Evolutionary conservation across 2,113 vertebrate genomes (phyloP).

Genomic region (Etheostoma spectabile): DNA sequence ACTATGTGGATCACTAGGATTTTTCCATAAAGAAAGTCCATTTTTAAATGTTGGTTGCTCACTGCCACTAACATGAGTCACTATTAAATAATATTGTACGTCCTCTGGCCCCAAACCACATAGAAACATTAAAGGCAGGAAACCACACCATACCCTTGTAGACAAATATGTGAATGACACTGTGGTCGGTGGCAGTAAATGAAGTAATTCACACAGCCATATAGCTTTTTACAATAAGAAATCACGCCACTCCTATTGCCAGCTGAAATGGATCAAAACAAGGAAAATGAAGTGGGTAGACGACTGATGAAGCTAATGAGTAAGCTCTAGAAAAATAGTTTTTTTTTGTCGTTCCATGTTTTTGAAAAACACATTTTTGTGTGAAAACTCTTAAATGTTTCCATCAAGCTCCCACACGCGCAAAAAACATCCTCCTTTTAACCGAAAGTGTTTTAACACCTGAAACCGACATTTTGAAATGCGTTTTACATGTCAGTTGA

Average conservation of each 20-base stretch:
- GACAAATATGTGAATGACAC: not conserved
- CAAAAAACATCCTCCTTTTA: not conserved
- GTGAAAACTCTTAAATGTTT: slow-evolving; percentile 18
- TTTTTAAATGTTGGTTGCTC: not conserved
- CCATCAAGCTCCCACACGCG: not conserved
- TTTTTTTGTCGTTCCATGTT: not conserved
- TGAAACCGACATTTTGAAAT: not conserved
- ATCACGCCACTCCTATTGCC: not conserved
- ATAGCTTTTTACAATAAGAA: not conserved
- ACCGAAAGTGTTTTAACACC: not conserved
- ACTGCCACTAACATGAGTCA: not conserved
- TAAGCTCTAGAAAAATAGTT: not conserved
- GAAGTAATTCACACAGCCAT: not conserved
- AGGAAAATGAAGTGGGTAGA: not conserved
- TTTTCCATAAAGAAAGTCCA: not conserved
- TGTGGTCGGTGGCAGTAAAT: not conserved
- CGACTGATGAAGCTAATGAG: not conserved
- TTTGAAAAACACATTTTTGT: not conserved
- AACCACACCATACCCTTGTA: not conserved
- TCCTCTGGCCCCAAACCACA: not conserved
- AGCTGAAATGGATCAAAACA: not conserved
- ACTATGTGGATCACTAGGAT: not conserved
- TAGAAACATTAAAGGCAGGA: not conserved
- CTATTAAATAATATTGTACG: not conserved
- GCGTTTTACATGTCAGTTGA: not conserved